A percentile compares a stretch with the other conserved stretches of the same genome.
Evolutionary conservation across 2,113 vertebrate genomes (phyloP).

Genomic region (Laticauda colubrina): DNA sequence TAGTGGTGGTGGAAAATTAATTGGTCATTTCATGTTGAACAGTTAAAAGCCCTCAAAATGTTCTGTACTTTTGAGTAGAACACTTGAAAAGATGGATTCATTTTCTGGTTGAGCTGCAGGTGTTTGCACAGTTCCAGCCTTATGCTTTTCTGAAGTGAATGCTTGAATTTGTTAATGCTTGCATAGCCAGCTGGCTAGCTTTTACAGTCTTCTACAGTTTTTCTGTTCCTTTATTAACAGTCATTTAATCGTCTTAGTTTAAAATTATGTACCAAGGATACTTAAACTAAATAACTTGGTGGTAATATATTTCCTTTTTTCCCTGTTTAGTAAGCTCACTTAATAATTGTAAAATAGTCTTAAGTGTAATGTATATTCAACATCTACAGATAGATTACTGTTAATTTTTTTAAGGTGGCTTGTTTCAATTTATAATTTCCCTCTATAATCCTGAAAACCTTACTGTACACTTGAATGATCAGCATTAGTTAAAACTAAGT

Average conservation of each 20-base stretch:
- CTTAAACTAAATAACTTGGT: not conserved
- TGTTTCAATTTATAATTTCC: not conserved
- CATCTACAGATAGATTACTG: not conserved
- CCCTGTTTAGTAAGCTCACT: not conserved
- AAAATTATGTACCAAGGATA: slow-evolving; percentile 1
- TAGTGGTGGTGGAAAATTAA: not conserved
- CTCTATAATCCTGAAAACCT: not conserved
- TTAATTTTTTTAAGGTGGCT: not conserved
- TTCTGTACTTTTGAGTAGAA: not conserved
- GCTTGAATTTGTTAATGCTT: slow-evolving; percentile 9
- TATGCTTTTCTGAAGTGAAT: not conserved
- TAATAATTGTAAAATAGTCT: not conserved
- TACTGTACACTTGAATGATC: not conserved
- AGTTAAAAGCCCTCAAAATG: not conserved
- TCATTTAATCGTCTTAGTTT: slow-evolving; percentile 33
- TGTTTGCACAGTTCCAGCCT: not conserved
- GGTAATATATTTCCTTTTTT: slow-evolving; percentile 22
- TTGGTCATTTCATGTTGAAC: not conserved
- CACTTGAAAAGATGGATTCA: not conserved
- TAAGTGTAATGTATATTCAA: slow-evolving; percentile 1
- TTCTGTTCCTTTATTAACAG: not conserved
- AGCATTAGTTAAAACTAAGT: not conserved
- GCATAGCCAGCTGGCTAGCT: not conserved
- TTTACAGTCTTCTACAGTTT: slow-evolving; percentile 20
- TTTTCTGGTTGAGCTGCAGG: not conserved